A percentile compares a stretch with the other conserved stretches of the same genome.
These are phyloP conservation scores for Rapana venosa DNA, from an alignment of 2,888 invertebrate species.

Conservation along the genomic window DNA sequence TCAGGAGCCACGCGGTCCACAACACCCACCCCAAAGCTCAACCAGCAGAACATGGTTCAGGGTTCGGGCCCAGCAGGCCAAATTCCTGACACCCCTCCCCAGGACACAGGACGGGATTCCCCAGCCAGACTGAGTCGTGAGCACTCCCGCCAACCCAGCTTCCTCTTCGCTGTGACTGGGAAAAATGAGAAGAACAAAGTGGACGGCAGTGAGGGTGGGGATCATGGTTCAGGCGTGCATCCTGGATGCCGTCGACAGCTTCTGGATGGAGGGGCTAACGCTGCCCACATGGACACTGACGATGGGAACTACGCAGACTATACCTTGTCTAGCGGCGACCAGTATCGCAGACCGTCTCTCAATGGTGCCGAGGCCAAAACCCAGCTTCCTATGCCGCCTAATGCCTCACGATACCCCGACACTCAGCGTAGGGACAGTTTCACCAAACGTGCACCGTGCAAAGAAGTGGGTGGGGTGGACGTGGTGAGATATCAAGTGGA, in stretches of 20 bases:
- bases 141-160: slow-evolving; percentile 73
- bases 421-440: slow-evolving; percentile 68
- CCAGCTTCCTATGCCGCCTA: slow-evolving; percentile 60
- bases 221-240: background rate
- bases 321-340: slow-evolving; percentile 70
- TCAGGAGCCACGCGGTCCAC: slow-evolving; percentile 45
- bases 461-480: slow-evolving; percentile 59
- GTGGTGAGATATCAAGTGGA: slow-evolving; percentile 67
- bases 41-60: background rate
- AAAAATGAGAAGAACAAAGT: slow-evolving; percentile 53
- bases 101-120: slow-evolving; percentile 44
- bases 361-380: slow-evolving; percentile 55
- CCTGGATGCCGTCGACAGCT: background rate
- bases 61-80: background rate
- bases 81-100: slow-evolving; percentile 10
- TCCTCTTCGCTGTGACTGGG: slow-evolving; percentile 70
- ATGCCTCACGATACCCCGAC: slow-evolving; percentile 59
- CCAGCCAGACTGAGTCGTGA: slow-evolving; percentile 49
- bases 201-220: slow-evolving; percentile 7
- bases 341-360: slow-evolving; percentile 66
- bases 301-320: slow-evolving; percentile 64
- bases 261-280: background rate
- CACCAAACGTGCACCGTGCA: slow-evolving; percentile 56
- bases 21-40: slow-evolving; percentile 50
- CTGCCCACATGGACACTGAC: slow-evolving; percentile 1